Base-by-base conservation (phyloP, 2,888 invertebrate genomes). In the Laspeyria flexula region DNA sequence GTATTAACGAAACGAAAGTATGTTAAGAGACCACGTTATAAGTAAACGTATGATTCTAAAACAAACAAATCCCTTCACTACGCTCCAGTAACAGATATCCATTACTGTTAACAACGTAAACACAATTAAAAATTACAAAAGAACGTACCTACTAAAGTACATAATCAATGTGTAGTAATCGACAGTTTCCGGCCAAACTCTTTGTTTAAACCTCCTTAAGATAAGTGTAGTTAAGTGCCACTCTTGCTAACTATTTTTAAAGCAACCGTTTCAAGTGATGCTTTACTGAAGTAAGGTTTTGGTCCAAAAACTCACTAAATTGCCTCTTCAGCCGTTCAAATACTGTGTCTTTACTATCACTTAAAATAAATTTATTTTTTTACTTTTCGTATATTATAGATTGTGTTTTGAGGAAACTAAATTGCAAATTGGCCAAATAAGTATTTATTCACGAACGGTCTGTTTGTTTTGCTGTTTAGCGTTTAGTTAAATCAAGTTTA, bases 141-240 rank as follows among this genome's bases (percentile, higher is more conserved):
- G 55, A 57, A 44, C 21, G 13, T 60, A 44, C 21, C 12, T 60
- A 61, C 60, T 50, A 54, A 58, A 65, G 61, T 60, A 65, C 47
- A 58, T 52, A 55, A 55, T 65, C 64, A 69, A 65, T 69, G 65
- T 57, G 43, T 59, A 46, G 62, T 53, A 59, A 73, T 57, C 60
- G 60, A 61, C 58, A 42, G 59, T 63, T 83, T 83, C 83, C 79
- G 81, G 79, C 74, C 68, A 67, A 62, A 73, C 71, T 70, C 71
- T 67, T 74, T 78, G 75, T 77, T 77, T 67, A 73, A 75, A 75
- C 76, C 75, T 65, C 64, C 65, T 75, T 62, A 64, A 65, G 60
- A 60, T 55, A 73, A 55, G 43, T 51, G 46, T 13, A 48, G 49
- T 51, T 73, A 64, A 77, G 74, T 73, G 74, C 60, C 59, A 62